phyloP scores from a whole-genome alignment of 1,140 invertebrate species.

The Drosophila quadrilineata region DNA sequence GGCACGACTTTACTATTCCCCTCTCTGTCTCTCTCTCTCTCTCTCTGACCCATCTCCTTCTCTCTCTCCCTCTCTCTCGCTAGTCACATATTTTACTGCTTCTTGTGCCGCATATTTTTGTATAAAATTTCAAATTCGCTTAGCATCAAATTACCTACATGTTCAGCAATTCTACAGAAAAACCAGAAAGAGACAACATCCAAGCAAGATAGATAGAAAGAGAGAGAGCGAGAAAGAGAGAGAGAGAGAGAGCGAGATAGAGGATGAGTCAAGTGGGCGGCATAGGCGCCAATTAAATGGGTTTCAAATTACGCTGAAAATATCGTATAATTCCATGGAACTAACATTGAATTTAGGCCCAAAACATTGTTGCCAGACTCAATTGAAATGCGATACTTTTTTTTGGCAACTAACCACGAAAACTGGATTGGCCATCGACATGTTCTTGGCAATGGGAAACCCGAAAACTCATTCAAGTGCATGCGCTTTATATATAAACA shows the following conservation, averaged over 20 bases:
- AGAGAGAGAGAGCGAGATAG: not conserved
- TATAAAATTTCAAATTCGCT: conserved; percentile 76
- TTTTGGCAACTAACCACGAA: conserved; percentile 8
- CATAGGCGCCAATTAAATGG: conserved; percentile 75
- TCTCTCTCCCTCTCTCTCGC: conserved; percentile 34
- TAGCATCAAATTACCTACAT: conserved; percentile 72
- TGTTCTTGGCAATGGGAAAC: conserved; percentile 28
- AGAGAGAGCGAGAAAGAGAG: not conserved
- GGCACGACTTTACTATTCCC: conserved; percentile 5
- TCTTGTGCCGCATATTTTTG: conserved; percentile 56
- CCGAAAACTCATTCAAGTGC: conserved; percentile 57
- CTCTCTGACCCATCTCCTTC: not conserved
- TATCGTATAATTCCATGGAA: conserved; percentile 79
- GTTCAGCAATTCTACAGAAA: conserved; percentile 33
- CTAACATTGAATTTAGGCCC: conserved; percentile 57
- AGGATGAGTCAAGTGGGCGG: conserved; percentile 43
- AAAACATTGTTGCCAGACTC: conserved; percentile 49
- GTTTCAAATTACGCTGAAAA: conserved; percentile 72
- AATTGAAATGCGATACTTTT: conserved; percentile 72
- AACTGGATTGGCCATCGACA: not conserved
- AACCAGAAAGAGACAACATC: too few species aligned
- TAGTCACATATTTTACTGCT: conserved; percentile 42
- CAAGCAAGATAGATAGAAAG: not conserved
- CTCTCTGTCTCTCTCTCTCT: conserved; percentile 1
- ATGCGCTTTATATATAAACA: conserved; percentile 70